A percentile compares a stretch with the other conserved stretches of the same genome.
Evolutionary conservation across 2,888 invertebrate genomes (phyloP).

Genomic region (Himalopsyche tibetana): DNA sequence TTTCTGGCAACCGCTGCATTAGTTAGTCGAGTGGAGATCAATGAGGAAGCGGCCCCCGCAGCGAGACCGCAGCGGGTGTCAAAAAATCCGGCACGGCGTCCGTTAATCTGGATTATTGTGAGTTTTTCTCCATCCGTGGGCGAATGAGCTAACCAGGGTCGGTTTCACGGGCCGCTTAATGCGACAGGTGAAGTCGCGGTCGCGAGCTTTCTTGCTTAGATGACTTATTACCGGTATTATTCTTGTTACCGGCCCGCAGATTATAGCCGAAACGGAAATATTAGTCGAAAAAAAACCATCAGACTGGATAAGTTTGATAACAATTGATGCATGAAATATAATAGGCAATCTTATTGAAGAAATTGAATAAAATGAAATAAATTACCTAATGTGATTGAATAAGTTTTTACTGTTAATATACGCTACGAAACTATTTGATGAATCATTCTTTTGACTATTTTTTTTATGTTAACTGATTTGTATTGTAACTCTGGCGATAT

Average conservation of each 20-base stretch:
- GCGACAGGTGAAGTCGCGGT: constrained; percentile 12
- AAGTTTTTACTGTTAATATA: too few relatives aligned
- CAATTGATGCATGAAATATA: not conserved
- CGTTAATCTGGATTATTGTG: constrained; percentile 19
- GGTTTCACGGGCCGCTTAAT: constrained; percentile 8
- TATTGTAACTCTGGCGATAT: too few relatives aligned
- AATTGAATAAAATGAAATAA: too few relatives aligned
- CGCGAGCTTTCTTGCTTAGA: constrained; percentile 25
- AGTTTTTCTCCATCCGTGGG: constrained; percentile 3
- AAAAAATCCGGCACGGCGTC: not conserved
- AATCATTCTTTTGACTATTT: too few relatives aligned
- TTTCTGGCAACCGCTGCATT: too few relatives aligned
- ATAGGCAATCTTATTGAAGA: not conserved
- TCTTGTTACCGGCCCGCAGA: not conserved
- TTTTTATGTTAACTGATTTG: too few relatives aligned
- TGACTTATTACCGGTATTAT: not conserved
- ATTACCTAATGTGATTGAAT: too few relatives aligned
- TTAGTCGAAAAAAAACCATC: not conserved
- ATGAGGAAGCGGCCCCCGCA: not conserved
- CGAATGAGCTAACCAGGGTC: constrained; percentile 15
- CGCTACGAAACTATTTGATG: too few relatives aligned
- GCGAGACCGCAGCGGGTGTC: not conserved
- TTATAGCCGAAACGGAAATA: constrained; percentile 6
- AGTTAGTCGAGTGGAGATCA: not conserved
- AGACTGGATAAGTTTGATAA: not conserved